These are phyloP conservation scores for Apamea sordens DNA, from an alignment of 2,888 invertebrate species.

Conservation along the genomic window DNA sequence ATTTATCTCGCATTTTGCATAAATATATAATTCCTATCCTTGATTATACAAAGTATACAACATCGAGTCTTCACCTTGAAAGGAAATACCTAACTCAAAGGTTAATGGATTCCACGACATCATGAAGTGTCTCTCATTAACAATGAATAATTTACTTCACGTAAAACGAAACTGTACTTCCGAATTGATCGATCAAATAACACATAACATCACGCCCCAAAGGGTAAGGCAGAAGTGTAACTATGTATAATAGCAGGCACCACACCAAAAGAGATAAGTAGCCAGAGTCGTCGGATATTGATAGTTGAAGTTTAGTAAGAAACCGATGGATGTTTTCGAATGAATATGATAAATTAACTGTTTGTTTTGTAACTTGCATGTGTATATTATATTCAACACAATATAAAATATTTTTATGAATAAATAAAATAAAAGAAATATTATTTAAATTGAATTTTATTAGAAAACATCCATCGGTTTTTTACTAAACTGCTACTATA, in stretches of 20 bases:
- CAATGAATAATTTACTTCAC: constrained; percentile 41
- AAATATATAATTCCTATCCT: constrained; percentile 34
- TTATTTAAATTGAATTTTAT: too few relatives aligned
- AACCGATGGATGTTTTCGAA: neutral
- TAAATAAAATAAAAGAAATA: too few relatives aligned
- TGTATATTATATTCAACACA: too few relatives aligned
- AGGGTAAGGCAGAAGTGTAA: neutral
- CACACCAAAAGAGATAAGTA: neutral
- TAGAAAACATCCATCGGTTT: too few relatives aligned
- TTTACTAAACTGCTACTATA: too few relatives aligned
- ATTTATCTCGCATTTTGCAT: constrained; percentile 35
- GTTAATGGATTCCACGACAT: constrained; percentile 53
- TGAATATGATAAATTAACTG: too few relatives aligned
- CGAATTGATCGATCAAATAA: neutral
- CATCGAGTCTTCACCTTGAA: constrained; percentile 38
- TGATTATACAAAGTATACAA: constrained; percentile 33
- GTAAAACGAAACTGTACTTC: constrained; percentile 34
- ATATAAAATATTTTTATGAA: too few relatives aligned
- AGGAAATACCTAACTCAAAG: constrained; percentile 52
- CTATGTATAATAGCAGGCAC: too few relatives aligned
- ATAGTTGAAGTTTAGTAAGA: neutral
- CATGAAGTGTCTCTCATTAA: constrained; percentile 47
- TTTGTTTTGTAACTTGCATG: too few relatives aligned
- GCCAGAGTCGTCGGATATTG: neutral
- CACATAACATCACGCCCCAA: too few relatives aligned